Percentiles rank a stretch among this genome's conserved stretches.
Evolutionary conservation across 1,140 invertebrate species (phyloP).

Genomic region (Branchinecta lindahli): DNA sequence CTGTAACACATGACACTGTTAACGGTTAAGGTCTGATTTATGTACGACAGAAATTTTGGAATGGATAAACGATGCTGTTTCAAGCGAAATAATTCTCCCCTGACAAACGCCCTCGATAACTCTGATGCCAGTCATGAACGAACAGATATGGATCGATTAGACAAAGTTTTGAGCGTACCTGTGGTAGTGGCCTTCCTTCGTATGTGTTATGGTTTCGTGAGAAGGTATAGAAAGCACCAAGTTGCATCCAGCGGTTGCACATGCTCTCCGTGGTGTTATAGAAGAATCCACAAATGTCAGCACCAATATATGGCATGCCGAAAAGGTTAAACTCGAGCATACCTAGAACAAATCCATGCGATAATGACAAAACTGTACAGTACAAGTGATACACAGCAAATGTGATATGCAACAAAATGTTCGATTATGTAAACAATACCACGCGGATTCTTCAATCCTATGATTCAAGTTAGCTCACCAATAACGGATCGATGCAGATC

Average conservation of each 20-base stretch:
- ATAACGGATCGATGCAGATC: constrained; percentile 25
- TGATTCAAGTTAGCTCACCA: constrained; percentile 11
- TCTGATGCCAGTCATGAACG: too few species aligned
- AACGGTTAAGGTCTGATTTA: too few species aligned
- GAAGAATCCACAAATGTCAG: constrained; percentile 39
- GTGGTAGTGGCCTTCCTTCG: constrained; percentile 10
- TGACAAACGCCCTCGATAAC: too few species aligned
- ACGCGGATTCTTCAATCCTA: neutral
- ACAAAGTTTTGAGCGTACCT: neutral
- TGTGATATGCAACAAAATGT: neutral
- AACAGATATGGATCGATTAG: too few species aligned
- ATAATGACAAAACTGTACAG: neutral
- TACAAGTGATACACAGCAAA: neutral
- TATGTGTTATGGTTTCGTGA: constrained; percentile 34
- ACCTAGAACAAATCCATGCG: neutral
- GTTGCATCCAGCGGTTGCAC: constrained; percentile 29
- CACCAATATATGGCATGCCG: constrained; percentile 36
- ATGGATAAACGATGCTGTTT: too few species aligned
- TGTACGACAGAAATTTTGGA: too few species aligned
- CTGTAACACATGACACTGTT: too few species aligned
- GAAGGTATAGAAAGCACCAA: constrained; percentile 35
- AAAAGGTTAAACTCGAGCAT: constrained; percentile 29
- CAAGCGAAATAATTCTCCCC: too few species aligned
- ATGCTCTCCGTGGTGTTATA: constrained; percentile 30
- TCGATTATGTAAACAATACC: neutral